Percentiles rank a stretch among this genome's conserved stretches.
Conservation (phyloP, 2,797 vertebrate species). For the Pangasius mekongensis region DNA sequence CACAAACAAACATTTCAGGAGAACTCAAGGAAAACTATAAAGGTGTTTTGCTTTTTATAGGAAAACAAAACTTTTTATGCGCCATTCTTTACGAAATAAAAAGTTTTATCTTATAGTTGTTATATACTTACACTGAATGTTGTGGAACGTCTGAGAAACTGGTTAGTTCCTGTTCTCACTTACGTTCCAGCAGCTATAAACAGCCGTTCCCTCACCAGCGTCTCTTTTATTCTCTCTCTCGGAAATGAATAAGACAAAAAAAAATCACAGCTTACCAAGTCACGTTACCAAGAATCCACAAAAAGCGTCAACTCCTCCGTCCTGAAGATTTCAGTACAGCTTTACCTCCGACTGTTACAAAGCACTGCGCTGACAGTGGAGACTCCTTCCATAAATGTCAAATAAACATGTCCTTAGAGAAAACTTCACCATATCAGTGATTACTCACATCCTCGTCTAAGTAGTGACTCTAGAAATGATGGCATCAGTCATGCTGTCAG, state of each 20-base stretch:
- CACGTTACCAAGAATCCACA: background rate
- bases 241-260: background rate
- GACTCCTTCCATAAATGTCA: background rate
- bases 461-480: background rate
- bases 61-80: too few species aligned
- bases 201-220: background rate
- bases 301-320: background rate
- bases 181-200: background rate
- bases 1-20: background rate
- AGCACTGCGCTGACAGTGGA: background rate
- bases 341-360: background rate
- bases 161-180: background rate
- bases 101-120: background rate
- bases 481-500: background rate
- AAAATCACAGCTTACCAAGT: background rate
- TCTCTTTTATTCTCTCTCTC: background rate
- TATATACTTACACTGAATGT: background rate
- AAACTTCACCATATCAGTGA: background rate
- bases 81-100: background rate
- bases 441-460: background rate
- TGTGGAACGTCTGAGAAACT: background rate
- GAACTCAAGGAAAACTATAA: background rate
- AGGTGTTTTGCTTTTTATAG: too few species aligned
- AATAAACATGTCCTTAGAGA: background rate
- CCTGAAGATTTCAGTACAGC: background rate